A percentile compares a stretch with the other conserved stretches of the same genome.
phyloP scores from a whole-genome alignment of 2,797 vertebrate species.

The Siniperca obscura region DNA sequence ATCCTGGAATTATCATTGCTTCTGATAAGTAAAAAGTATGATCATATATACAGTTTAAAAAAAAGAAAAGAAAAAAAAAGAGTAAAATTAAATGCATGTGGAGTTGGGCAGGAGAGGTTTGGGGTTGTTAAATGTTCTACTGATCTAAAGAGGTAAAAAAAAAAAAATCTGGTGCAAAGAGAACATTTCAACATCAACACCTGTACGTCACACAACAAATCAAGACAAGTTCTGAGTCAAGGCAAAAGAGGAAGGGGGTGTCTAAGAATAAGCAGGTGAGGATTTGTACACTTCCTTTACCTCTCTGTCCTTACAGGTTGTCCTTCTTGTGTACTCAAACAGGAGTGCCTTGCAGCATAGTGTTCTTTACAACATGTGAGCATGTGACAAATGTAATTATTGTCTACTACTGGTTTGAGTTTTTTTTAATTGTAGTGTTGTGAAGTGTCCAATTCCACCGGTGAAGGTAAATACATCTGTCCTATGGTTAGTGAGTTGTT shows the following conservation, averaged over 20 bases:
- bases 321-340: constrained; percentile 38
- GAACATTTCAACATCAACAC: constrained; percentile 65
- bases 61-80: background rate
- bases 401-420: constrained; percentile 22
- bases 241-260: constrained; percentile 66
- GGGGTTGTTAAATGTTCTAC: constrained; percentile 44
- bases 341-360: constrained; percentile 39
- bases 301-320: constrained; percentile 53
- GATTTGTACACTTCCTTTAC: constrained; percentile 70
- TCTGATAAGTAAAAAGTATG: constrained; percentile 70
- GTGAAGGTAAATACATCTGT: constrained; percentile 32
- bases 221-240: constrained; percentile 72
- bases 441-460: constrained; percentile 36
- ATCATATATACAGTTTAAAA: constrained; percentile 72
- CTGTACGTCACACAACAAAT: constrained; percentile 60
- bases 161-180: constrained; percentile 71
- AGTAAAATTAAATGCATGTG: constrained; percentile 59
- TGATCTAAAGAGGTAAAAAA: constrained; percentile 70
- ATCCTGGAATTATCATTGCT: constrained; percentile 79
- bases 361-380: constrained; percentile 62
- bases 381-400: constrained; percentile 14
- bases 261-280: constrained; percentile 67
- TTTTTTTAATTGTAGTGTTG: constrained; percentile 38
- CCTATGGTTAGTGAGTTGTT: constrained; percentile 23
- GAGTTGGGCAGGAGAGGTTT: constrained; percentile 41